Conservation (phyloP, 2,113 vertebrate genomes). For the Fukomys damarensis region DNA sequence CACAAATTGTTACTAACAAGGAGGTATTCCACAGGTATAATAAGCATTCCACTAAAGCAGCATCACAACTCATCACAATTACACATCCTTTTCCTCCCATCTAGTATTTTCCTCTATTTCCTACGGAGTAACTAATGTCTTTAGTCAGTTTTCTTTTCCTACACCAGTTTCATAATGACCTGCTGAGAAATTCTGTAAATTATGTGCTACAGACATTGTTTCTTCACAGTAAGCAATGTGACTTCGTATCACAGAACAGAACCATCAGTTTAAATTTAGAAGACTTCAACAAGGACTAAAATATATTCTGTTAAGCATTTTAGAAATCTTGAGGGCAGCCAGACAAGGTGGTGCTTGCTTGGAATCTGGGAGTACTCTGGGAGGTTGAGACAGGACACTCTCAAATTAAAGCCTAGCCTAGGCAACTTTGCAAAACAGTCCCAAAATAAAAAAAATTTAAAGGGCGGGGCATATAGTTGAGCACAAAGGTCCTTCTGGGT, state of each 20-base stretch:
- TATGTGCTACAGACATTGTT: background rate
- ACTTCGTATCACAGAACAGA: background rate
- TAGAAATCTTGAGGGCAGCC: slow-evolving; percentile 24
- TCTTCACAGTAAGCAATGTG: background rate
- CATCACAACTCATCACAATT: background rate
- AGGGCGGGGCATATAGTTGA: background rate
- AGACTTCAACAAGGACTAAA: slow-evolving; percentile 20
- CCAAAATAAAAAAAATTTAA: background rate
- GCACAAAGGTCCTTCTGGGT: background rate
- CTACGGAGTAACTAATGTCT: background rate
- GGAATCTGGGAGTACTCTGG: background rate
- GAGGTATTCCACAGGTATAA: background rate
- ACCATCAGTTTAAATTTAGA: background rate
- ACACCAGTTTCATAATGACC: background rate
- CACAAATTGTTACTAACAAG: background rate
- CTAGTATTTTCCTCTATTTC: background rate
- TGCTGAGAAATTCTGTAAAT: background rate
- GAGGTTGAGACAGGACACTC: background rate
- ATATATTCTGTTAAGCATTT: slow-evolving; percentile 42
- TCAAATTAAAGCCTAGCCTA: background rate
- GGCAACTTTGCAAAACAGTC: background rate
- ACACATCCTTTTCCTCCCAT: background rate
- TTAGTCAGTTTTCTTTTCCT: background rate
- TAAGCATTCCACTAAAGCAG: background rate
- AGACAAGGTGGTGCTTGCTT: background rate